Evolutionary conservation across 23 tunicate genomes (phyloP), one percentile per base, ranked within the genome.

Genomic region (Ascidia mentula): DNA sequence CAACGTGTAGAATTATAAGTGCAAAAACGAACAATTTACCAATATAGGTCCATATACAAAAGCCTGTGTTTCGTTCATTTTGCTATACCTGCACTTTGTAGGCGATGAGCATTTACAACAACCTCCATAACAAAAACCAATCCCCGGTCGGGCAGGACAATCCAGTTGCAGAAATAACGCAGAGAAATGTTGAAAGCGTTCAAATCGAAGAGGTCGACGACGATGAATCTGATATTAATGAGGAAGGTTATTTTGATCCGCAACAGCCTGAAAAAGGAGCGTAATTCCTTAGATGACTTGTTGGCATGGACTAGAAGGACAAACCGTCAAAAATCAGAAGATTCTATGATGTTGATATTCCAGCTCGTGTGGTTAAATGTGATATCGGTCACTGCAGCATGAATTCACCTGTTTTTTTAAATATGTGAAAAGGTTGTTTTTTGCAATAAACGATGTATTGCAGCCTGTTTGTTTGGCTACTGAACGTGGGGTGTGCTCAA

Each of bases 61-160:
- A n/a, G 12, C 65, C 13, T 53, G 22, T 53, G 22, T 53, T 26
- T 53, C 65, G 4, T 5, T 53, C 65, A 53, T 26, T 53, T 53
- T 53, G 65, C 24, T 53, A 53, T 28, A 9, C 24, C 24, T 42
- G 12, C 24, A 20, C 4, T 9, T 53, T 53, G 65, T 28, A 53
- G 65, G 65, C 65, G 1, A 53, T 53, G 65, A 53, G 65, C 65
- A 53, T 53, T 53, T 53, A 53, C 24, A 53, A 53, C 65, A 53
- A 53, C 65, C 65, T 53, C 65, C 65, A 53, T 20, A 53, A 53
- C 65, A 6, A 9, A 53, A 53, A 53, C 12, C 22, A 53, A 53
- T 6, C 13, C 22, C 65, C 65, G 4, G n/a, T n/a, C n/a, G n/a
- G n/a, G n/a, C n/a, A n/a, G n/a, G n/a, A n/a, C n/a, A n/a, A n/a